phyloP scores from a whole-genome alignment of 2,888 invertebrate species.

The Eristalinus sepulchralis region DNA sequence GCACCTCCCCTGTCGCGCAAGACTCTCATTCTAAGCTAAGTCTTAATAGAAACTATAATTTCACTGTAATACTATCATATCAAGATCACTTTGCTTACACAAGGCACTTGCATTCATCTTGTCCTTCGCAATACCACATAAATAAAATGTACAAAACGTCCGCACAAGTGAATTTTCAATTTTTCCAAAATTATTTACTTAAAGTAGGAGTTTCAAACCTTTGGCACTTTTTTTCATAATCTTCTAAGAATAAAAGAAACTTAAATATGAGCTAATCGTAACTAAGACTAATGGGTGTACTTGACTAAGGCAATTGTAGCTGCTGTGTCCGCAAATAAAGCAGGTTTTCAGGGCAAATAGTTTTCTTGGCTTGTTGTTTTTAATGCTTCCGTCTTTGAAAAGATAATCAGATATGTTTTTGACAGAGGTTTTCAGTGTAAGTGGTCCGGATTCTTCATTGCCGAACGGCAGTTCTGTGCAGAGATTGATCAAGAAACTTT shows the following conservation, averaged over 20 bases:
- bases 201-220: conserved; percentile 71
- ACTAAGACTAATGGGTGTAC: neutral
- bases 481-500: too few species aligned
- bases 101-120: neutral
- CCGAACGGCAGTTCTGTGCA: too few species aligned
- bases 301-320: neutral
- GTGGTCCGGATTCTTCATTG: too few species aligned
- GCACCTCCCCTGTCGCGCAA: neutral
- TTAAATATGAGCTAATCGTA: neutral
- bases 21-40: conserved; percentile 18
- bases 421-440: too few species aligned
- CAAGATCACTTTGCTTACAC: conserved; percentile 19
- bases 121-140: neutral
- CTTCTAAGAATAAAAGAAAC: neutral
- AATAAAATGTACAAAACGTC: conserved; percentile 19
- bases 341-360: neutral
- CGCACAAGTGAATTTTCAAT: neutral
- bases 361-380: neutral
- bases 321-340: neutral
- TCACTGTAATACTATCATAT: conserved; percentile 60
- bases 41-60: conserved; percentile 64
- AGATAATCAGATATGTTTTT: too few species aligned
- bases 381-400: too few species aligned
- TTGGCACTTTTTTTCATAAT: conserved; percentile 64
- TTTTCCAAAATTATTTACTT: conserved; percentile 19